Base-by-base conservation (phyloP, 35 echinoderm and acorn worm genomes). In the Amphiura filiformis region DNA sequence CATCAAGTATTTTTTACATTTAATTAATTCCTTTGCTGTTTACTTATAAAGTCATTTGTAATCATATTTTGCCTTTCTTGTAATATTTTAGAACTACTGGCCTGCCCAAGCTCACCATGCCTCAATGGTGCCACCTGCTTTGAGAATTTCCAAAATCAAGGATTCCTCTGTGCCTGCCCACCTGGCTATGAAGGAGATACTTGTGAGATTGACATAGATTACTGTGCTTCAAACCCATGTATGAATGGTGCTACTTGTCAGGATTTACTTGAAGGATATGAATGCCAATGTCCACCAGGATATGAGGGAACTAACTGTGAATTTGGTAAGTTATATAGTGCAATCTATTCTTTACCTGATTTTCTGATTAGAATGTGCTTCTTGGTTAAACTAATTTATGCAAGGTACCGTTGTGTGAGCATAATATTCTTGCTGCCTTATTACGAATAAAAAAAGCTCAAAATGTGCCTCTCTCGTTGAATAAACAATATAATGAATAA, bases 211-310 rank as follows among this genome's bases (percentile, higher is more conserved):
- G 82, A 76, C 31, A 76, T 57, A 41, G 39, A 35, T 20, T 81
- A 82, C 11, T 93, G 92, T 81, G 22, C 9, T 28, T 85, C 81
- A 42, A 75, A 86, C 75, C 92, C 92, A 23, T 93, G 92, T 85
- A 31, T 56, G 75, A 93, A 93, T 86, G 92, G 92, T 20, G 92
- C 77, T 31, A 40, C 82, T 14, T 93, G 92, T 85, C 22, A 20
- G 39, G 81, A 93, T 31, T 32, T 89, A 17, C 34, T 56, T 57
- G 35, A 83, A 33, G 31, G 34, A 22, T 93, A 93, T 39, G 22
- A 57, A 4, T 93, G 91, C 32, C 42, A 35, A 13, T 93, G 91
- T 33, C 28, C 80, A 44, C 36, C 86, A 37, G 87, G 87, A 32
- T 92, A 75, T 49, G 56, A 37, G 14, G 90, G 90, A n/a, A 15